Percentiles rank a stretch among this genome's conserved stretches.
These are phyloP conservation scores for Copsychus sechellarum DNA, from an alignment of 2,113 vertebrate species.

Conservation along the genomic window DNA sequence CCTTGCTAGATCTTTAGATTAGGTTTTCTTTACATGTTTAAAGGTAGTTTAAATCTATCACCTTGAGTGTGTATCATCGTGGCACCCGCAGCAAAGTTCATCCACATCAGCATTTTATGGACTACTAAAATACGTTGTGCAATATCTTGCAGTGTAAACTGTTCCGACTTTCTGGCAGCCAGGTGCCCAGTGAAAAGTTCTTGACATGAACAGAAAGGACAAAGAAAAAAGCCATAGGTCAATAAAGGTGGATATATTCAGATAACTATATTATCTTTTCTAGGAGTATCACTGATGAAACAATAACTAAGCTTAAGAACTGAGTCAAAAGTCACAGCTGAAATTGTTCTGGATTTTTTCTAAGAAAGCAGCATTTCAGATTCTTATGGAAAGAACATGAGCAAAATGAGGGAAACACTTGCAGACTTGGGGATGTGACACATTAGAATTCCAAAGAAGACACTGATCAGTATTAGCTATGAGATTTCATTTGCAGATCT, in stretches of 20 bases:
- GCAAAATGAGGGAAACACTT: not conserved
- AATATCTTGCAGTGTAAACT: not conserved
- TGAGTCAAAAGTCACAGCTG: not conserved
- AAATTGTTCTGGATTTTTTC: constrained; percentile 30
- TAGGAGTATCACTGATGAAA: not conserved
- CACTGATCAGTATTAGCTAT: constrained; percentile 64
- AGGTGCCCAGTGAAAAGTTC: not conserved
- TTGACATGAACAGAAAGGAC: not conserved
- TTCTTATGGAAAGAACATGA: not conserved
- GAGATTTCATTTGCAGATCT: constrained; percentile 70
- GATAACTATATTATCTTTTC: not conserved
- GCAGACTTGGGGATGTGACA: not conserved
- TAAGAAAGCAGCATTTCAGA: not conserved
- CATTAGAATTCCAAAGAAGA: constrained; percentile 64
- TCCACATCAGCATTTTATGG: not conserved
- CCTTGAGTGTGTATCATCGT: not conserved
- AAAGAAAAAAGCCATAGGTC: not conserved
- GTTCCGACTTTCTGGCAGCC: not conserved
- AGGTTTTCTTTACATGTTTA: not conserved
- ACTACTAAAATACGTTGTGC: not conserved
- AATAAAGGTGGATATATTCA: not conserved
- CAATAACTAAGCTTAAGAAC: not conserved
- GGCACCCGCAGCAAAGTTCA: not conserved
- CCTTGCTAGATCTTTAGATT: not conserved
- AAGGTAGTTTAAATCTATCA: not conserved